A percentile compares a stretch with the other conserved stretches of the same genome.
These are phyloP conservation scores for Drosophila santomea DNA, from an alignment of 1,140 invertebrate species.

Conservation along the genomic window DNA sequence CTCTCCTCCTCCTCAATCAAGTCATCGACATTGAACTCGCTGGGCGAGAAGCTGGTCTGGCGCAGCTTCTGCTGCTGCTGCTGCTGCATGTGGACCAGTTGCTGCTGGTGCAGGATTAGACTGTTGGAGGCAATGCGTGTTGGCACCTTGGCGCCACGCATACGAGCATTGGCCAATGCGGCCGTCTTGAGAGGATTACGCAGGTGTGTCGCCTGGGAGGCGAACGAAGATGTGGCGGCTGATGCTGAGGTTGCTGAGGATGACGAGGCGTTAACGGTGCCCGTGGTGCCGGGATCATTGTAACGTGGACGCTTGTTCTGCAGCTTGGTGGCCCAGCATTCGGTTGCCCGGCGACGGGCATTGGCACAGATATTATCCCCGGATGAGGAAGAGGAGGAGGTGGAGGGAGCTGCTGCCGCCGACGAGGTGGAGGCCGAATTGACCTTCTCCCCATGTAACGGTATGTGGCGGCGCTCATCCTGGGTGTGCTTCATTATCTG, in stretches of 20 bases:
- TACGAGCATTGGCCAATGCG: slow-evolving; percentile 21
- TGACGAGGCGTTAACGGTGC: neutral
- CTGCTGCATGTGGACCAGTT: neutral
- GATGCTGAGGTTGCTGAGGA: neutral
- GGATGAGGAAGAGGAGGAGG: slow-evolving; percentile 12
- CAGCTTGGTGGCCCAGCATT: slow-evolving; percentile 71
- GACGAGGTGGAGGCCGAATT: neutral
- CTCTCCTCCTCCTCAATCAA: slow-evolving; percentile 62
- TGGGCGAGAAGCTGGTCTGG: slow-evolving; percentile 42
- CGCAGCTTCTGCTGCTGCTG: slow-evolving; percentile 1
- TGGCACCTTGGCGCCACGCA: neutral
- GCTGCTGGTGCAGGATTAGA: neutral
- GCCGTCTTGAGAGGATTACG: slow-evolving; percentile 32
- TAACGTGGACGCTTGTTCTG: slow-evolving; percentile 73
- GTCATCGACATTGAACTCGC: slow-evolving; percentile 65
- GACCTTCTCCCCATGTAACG: slow-evolving; percentile 11
- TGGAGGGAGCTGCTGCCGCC: neutral
- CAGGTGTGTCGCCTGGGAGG: slow-evolving; percentile 8
- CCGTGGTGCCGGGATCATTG: slow-evolving; percentile 50
- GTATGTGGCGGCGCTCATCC: slow-evolving; percentile 53
- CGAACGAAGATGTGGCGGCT: neutral
- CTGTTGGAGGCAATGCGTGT: neutral
- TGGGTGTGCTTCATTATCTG: slow-evolving; percentile 32
- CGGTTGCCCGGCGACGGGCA: slow-evolving; percentile 71
- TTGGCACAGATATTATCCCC: slow-evolving; percentile 70